These are phyloP conservation scores for Heteractis magnifica DNA, from an alignment of 92 coral and sea anemone genomes.

Conservation along the genomic window DNA sequence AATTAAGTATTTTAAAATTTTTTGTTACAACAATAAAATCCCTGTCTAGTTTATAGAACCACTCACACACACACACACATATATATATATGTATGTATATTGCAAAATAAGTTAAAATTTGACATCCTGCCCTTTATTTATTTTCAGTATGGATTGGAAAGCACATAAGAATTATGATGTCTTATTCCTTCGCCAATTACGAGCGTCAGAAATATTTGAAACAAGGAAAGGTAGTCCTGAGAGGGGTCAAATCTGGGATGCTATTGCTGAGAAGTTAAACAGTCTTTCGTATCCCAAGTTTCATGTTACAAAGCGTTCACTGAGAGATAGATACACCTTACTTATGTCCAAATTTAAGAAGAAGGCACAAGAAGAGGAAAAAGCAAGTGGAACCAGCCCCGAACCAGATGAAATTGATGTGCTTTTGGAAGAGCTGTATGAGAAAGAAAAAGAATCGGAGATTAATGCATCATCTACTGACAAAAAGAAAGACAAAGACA, in stretches of 20 bases:
- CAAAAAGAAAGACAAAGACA: slow-evolving; percentile 1
- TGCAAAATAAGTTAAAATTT: too few species aligned
- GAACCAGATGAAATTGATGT: slow-evolving; percentile 39
- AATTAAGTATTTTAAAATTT: too few species aligned
- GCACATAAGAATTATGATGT: background rate
- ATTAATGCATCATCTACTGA: slow-evolving; percentile 8
- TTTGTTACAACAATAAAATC: too few species aligned
- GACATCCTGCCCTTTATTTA: too few species aligned
- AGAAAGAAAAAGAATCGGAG: slow-evolving; percentile 21
- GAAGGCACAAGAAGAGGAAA: slow-evolving; percentile 44
- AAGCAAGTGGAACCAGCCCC: slow-evolving; percentile 36
- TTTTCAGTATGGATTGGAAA: slow-evolving; percentile 5
- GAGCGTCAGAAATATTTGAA: slow-evolving; percentile 3
- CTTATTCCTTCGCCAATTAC: background rate
- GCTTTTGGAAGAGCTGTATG: slow-evolving; percentile 41
- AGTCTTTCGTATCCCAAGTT: slow-evolving; percentile 31
- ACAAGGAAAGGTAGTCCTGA: slow-evolving; percentile 32
- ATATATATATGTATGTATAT: too few species aligned
- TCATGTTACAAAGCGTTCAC: slow-evolving; percentile 37
- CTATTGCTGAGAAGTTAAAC: too few species aligned
- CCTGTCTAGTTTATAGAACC: too few species aligned
- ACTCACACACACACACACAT: too few species aligned
- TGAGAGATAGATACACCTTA: background rate
- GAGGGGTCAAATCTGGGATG: slow-evolving; percentile 17
- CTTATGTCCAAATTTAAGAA: slow-evolving; percentile 38